These are phyloP conservation scores for Sorex araneus DNA, from an alignment of 2,113 vertebrate genomes.

Conservation along the genomic window DNA sequence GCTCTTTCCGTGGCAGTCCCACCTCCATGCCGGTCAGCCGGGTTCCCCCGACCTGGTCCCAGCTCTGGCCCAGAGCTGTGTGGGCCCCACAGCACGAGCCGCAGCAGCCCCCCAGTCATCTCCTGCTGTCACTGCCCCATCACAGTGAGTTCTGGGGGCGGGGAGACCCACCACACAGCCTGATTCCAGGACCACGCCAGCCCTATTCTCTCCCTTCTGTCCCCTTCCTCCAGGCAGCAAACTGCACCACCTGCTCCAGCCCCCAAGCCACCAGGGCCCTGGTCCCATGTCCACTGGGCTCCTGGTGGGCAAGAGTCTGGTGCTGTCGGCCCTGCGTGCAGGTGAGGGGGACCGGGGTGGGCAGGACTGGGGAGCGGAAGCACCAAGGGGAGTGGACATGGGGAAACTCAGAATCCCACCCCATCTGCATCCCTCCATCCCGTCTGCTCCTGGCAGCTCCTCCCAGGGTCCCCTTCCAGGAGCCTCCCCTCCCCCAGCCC, in stretches of 20 bases:
- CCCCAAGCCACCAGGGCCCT: background rate
- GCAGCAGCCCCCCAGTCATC: background rate
- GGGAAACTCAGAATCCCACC: too few relatives aligned
- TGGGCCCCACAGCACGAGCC: background rate
- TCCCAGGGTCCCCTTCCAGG: background rate
- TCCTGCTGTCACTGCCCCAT: background rate
- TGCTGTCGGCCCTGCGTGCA: background rate
- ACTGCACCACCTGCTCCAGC: background rate
- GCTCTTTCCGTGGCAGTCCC: background rate
- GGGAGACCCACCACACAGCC: background rate
- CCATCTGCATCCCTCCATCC: background rate
- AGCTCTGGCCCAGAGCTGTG: background rate
- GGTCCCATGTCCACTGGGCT: background rate
- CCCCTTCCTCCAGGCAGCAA: background rate
- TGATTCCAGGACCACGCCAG: background rate
- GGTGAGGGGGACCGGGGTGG: background rate
- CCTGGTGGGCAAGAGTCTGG: conserved; percentile 16
- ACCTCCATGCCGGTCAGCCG: background rate
- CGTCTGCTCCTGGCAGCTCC: background rate
- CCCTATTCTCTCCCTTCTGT: background rate
- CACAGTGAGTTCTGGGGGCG: background rate
- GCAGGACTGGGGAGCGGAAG: too few relatives aligned
- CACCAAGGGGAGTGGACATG: too few relatives aligned
- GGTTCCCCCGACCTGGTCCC: background rate
- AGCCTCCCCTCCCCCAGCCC: background rate